phyloP scores from a whole-genome alignment of 2,888 invertebrate species.

The Elysia crispata region DNA sequence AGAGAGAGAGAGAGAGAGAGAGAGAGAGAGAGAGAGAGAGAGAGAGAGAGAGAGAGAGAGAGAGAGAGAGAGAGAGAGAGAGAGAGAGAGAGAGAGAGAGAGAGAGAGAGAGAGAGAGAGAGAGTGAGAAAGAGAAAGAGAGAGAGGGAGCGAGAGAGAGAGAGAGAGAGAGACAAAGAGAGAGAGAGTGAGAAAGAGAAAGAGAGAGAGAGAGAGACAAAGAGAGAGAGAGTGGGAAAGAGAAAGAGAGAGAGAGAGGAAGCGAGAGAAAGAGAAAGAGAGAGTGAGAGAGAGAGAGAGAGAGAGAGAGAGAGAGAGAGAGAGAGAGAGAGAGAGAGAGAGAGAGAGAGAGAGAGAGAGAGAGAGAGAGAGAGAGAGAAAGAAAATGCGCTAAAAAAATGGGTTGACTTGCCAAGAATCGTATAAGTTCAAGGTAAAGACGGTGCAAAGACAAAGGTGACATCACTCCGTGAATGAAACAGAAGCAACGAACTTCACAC shows the following conservation, averaged over 20 bases:
- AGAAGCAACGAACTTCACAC: too few relatives aligned
- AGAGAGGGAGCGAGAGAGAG: background rate
- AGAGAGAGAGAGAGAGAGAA: background rate
- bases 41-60: background rate
- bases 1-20: background rate
- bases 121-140: slow-evolving; percentile 4
- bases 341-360: slow-evolving; percentile 2
- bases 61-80: slow-evolving; percentile 3
- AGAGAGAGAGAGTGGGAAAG: too few relatives aligned
- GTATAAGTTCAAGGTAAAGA: background rate
- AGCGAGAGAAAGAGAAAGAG: slow-evolving; percentile 1
- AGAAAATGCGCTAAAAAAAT: slow-evolving; percentile 14
- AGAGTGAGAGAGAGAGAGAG: background rate
- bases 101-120: slow-evolving; percentile 6
- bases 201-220: slow-evolving; percentile 4
- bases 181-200: background rate
- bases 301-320: slow-evolving; percentile 9
- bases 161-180: slow-evolving; percentile 18
- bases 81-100: slow-evolving; percentile 6
- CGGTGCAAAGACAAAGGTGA: background rate
- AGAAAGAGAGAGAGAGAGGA: slow-evolving; percentile 2
- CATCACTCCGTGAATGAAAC: too few relatives aligned
- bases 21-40: slow-evolving; percentile 2
- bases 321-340: background rate
- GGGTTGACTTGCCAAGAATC: background rate